Percentiles rank a stretch among this genome's conserved stretches.
phyloP scores from a whole-genome alignment of 1,140 invertebrate species.

The Philotrypesis tridentata region DNA sequence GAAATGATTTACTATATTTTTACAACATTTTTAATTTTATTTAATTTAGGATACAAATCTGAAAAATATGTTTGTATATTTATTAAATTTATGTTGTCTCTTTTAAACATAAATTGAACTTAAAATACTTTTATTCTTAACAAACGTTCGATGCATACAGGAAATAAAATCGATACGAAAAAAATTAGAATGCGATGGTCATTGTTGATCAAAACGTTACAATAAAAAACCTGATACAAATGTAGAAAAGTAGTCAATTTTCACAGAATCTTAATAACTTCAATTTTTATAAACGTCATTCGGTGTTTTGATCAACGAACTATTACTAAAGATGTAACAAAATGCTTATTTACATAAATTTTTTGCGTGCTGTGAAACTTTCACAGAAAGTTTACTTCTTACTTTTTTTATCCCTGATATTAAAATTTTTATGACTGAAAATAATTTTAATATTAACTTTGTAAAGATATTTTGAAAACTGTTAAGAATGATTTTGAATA shows the following conservation, averaged over 20 bases:
- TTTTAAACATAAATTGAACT: neutral
- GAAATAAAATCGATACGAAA: neutral
- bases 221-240: neutral
- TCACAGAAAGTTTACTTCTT: constrained; percentile 38
- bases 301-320: neutral
- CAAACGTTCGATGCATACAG: neutral
- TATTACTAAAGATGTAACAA: constrained; percentile 11
- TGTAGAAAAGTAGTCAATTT: neutral
- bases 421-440: constrained; percentile 6
- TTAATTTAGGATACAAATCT: constrained; percentile 20
- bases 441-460: neutral
- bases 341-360: constrained; percentile 39
- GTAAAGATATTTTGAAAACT: neutral
- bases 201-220: neutral
- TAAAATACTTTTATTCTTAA: constrained; percentile 8
- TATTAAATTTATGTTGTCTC: constrained; percentile 1
- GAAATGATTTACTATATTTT: neutral
- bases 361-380: constrained; percentile 24
- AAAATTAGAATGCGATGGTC: neutral
- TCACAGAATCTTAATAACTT: neutral
- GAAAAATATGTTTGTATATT: constrained; percentile 29
- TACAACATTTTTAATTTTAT: constrained; percentile 19
- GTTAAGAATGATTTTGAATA: too few species aligned
- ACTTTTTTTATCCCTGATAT: neutral
- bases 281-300: neutral